Percentiles rank a stretch among this genome's conserved stretches.
Conservation (phyloP, 2,113 vertebrate species). For the Nannobrachium achirus region DNA sequence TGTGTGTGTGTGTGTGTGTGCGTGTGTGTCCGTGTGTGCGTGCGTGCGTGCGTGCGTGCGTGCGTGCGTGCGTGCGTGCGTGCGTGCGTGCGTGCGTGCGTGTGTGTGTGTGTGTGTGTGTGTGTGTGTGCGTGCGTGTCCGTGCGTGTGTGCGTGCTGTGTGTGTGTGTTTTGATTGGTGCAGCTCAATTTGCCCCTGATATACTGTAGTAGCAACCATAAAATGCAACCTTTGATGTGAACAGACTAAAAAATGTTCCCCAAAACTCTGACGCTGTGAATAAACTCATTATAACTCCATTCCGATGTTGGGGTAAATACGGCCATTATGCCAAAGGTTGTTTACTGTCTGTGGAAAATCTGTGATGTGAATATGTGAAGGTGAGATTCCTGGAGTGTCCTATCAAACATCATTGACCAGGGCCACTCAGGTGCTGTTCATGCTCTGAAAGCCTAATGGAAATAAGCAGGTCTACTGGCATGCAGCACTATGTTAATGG, state of each 20-base stretch:
- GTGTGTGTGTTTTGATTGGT: too few relatives aligned
- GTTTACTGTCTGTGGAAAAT: constrained; percentile 48
- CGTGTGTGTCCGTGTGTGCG: too few relatives aligned
- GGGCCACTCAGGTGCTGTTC: constrained; percentile 33
- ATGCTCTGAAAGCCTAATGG: constrained; percentile 47
- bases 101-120: too few relatives aligned
- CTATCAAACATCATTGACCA: constrained; percentile 58
- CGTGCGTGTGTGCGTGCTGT: too few relatives aligned
- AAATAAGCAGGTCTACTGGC: constrained; percentile 32
- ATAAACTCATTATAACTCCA: constrained; percentile 47
- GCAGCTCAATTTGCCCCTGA: too few relatives aligned
- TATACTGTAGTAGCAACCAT: too few relatives aligned
- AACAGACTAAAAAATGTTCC: constrained; percentile 20
- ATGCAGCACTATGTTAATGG: constrained; percentile 40
- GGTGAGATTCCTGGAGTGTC: constrained; percentile 29
- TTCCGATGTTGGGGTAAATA: constrained; percentile 43
- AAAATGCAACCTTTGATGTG: constrained; percentile 24
- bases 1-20: too few relatives aligned
- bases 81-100: too few relatives aligned
- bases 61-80: too few relatives aligned
- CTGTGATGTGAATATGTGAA: constrained; percentile 39
- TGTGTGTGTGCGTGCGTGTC: too few relatives aligned
- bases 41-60: too few relatives aligned
- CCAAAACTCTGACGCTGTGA: constrained; percentile 35
- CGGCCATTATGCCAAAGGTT: constrained; percentile 39